phyloP scores from a whole-genome alignment of 1,140 invertebrate genomes.

The Ruditapes philippinarum region DNA sequence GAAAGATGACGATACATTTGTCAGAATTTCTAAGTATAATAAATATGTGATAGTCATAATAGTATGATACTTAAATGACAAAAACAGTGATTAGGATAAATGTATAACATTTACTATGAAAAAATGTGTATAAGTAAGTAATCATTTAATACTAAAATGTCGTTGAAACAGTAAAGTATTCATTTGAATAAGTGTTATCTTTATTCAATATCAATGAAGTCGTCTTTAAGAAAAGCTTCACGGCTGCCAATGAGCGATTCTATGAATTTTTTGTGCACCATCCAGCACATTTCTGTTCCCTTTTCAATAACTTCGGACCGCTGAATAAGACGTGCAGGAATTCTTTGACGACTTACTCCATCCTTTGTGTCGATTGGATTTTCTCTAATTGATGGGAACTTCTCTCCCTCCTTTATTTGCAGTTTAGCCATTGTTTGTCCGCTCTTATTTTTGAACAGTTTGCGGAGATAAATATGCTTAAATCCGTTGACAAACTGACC shows the following conservation, averaged over 20 bases:
- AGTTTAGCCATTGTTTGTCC: background rate
- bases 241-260: background rate
- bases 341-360: background rate
- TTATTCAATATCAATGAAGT: background rate
- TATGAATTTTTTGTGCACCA: constrained; percentile 12
- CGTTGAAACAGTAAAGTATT: no score
- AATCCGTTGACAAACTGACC: constrained; percentile 19
- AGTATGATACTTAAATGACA: no score
- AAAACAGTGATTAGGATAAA: no score
- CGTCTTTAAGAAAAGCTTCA: background rate
- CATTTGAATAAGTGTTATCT: no score
- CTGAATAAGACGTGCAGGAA: background rate
- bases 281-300: background rate
- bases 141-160: no score
- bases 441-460: background rate
- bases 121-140: no score
- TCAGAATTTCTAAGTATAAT: no score
- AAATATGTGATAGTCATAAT: no score
- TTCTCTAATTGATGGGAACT: background rate
- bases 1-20: no score
- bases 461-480: background rate
- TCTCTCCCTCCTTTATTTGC: background rate
- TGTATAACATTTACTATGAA: no score
- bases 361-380: no score
- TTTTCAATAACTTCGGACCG: background rate